Percentiles rank a stretch among this genome's conserved stretches.
Conservation (phyloP, 2,113 vertebrate genomes). For the Canis aureus region DNA sequence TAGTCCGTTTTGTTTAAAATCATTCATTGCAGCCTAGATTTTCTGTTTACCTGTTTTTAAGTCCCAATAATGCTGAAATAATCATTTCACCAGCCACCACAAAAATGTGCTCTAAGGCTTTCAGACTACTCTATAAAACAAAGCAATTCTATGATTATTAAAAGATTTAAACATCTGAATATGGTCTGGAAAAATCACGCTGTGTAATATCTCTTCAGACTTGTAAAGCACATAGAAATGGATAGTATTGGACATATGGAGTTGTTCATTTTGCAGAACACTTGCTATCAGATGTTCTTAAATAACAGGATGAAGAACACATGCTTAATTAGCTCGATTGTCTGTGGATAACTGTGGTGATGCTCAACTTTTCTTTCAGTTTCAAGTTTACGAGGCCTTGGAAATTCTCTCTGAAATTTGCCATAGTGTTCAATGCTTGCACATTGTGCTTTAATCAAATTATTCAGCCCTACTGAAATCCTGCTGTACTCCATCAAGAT, state of each 20-base stretch:
- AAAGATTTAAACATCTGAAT: slow-evolving; percentile 84
- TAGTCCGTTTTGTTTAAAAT: background rate
- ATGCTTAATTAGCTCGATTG: slow-evolving; percentile 81
- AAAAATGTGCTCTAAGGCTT: slow-evolving; percentile 79
- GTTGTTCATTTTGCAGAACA: slow-evolving; percentile 83
- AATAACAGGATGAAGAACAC: slow-evolving; percentile 76
- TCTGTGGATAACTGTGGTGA: slow-evolving; percentile 75
- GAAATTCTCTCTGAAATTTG: slow-evolving; percentile 52
- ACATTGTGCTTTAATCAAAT: slow-evolving; percentile 27
- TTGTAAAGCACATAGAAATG: slow-evolving; percentile 79
- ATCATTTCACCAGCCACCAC: slow-evolving; percentile 63
- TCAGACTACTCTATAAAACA: slow-evolving; percentile 79
- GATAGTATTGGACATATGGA: slow-evolving; percentile 85
- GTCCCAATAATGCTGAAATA: slow-evolving; percentile 70
- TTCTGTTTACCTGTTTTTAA: slow-evolving; percentile 41
- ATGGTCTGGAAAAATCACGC: slow-evolving; percentile 80
- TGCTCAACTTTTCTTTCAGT: slow-evolving; percentile 70
- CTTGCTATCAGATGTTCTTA: slow-evolving; percentile 79
- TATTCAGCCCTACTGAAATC: background rate
- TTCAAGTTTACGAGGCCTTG: slow-evolving; percentile 44
- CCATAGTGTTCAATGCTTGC: background rate
- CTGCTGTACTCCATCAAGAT: background rate
- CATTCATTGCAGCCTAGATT: background rate
- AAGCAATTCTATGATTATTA: slow-evolving; percentile 81
- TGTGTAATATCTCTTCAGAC: slow-evolving; percentile 79